Evolutionary conservation across 2,113 vertebrate genomes (phyloP), one percentile per base, ranked within the genome.

Genomic region (Ptilonorhynchus violaceus): DNA sequence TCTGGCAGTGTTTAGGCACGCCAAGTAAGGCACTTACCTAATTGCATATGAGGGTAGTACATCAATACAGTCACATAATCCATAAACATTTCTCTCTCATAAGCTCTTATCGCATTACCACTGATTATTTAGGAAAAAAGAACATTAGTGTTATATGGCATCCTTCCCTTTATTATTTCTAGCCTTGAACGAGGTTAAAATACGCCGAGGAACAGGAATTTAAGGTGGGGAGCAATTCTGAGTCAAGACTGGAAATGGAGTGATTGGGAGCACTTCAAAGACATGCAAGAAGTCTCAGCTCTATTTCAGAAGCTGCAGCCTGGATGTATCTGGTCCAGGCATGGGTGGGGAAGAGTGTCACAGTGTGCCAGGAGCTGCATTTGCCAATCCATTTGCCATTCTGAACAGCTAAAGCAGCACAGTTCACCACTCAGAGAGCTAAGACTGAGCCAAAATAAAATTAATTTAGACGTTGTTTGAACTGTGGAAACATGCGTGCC

Each of bases 21-120:
- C 72, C 53, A 89, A 85, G 59, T 66, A 78, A 85, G 88, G 80
- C 60, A 91, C 81, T 92, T 95, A 76, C 31, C 46, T 62, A 96
- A 93, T 63, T 77, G 58, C 12, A 62, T 58, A 17, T 37, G 25
- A 72, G 41, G 20, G 58, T 58, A 56, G n/a, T 88, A 80, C 70
- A 73, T 76, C 89, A 80, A 69, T 74, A 55, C 22, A 82, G 82
- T 46, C 85, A 67, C n/a, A 76, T 86, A 96, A 95, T 90, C 82
- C 70, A 88, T 92, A 96, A 87, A 76, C 55, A 93, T 63, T 85
- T 90, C 9, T 75, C 67, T 88, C 85, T 93, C 81, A 82, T 85
- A 88, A 82, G 33, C 27, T 89, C 5, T 89, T 89, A 76, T 41
- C 37, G 0, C 27, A 15, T 85, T 94, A 73, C 83, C 70, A 62